Evolutionary conservation across 2,113 vertebrate genomes (phyloP).

Genomic region (Salminus brasiliensis): DNA sequence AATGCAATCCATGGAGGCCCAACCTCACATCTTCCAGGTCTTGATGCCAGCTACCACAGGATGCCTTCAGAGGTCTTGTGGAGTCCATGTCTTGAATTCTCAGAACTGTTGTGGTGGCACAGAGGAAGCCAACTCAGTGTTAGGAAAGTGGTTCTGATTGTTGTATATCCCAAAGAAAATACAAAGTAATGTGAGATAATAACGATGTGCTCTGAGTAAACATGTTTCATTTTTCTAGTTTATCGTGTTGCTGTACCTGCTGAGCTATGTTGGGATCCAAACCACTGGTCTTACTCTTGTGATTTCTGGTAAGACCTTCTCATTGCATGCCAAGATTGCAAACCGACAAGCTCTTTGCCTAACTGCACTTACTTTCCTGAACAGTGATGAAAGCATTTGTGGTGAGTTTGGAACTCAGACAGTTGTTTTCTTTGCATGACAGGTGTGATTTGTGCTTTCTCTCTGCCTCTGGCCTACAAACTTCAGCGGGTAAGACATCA

Average conservation of each 20-base stretch:
- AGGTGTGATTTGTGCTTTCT: conserved; percentile 87
- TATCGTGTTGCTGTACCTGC: conserved; percentile 83
- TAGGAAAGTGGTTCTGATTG: no score
- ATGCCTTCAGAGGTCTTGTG: no score
- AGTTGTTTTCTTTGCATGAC: conserved; percentile 31
- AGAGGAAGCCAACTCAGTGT: no score
- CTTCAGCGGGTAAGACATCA: conserved; percentile 82
- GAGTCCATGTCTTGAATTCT: no score
- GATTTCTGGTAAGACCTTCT: conserved; percentile 79
- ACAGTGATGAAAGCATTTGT: background rate
- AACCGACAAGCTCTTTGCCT: background rate
- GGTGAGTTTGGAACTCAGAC: background rate
- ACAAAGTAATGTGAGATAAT: no score
- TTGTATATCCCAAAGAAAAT: no score
- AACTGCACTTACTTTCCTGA: background rate
- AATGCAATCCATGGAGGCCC: no score
- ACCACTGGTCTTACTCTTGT: conserved; percentile 87
- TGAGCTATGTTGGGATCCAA: conserved; percentile 83
- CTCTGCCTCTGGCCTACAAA: conserved; percentile 85
- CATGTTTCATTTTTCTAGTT: conserved; percentile 73
- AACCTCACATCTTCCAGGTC: no score
- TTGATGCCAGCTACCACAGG: no score
- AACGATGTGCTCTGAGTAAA: background rate
- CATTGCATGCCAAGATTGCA: background rate
- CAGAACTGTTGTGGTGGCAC: no score